Conservation (phyloP, 2,888 invertebrate genomes). For the Panzeria rudis region DNA sequence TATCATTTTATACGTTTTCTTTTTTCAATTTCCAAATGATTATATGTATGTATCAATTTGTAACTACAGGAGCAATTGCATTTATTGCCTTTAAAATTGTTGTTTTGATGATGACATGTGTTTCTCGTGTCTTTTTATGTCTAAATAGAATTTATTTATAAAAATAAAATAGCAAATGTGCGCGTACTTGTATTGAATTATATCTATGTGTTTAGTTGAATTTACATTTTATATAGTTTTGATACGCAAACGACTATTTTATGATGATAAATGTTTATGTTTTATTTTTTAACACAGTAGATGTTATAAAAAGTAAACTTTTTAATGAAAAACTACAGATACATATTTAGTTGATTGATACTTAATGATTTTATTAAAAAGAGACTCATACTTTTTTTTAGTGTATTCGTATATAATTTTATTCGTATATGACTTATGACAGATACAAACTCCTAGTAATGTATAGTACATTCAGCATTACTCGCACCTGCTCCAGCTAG, state of each 20-base stretch:
- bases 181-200: slow-evolving; percentile 39
- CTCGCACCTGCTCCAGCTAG: too few relatives aligned
- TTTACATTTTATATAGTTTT: slow-evolving; percentile 67
- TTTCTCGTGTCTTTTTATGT: slow-evolving; percentile 43
- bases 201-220: slow-evolving; percentile 63
- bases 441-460: too few relatives aligned
- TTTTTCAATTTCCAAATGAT: slow-evolving; percentile 16
- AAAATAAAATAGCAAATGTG: slow-evolving; percentile 2
- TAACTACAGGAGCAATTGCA: slow-evolving; percentile 59
- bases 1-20: slow-evolving; percentile 5
- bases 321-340: not conserved
- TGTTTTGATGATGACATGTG: slow-evolving; percentile 60
- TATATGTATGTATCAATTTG: not conserved
- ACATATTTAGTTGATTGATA: not conserved
- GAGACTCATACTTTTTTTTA: too few relatives aligned
- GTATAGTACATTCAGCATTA: too few relatives aligned
- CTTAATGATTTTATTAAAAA: too few relatives aligned
- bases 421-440: too few relatives aligned
- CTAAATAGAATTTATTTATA: slow-evolving; percentile 29
- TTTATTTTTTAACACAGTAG: not conserved
- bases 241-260: slow-evolving; percentile 64
- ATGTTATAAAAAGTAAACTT: not conserved
- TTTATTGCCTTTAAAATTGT: slow-evolving; percentile 64
- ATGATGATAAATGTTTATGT: slow-evolving; percentile 67
- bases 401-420: too few relatives aligned